Base-by-base conservation (phyloP, 2,888 invertebrate species). In the Drosophila fulvimacula region DNA sequence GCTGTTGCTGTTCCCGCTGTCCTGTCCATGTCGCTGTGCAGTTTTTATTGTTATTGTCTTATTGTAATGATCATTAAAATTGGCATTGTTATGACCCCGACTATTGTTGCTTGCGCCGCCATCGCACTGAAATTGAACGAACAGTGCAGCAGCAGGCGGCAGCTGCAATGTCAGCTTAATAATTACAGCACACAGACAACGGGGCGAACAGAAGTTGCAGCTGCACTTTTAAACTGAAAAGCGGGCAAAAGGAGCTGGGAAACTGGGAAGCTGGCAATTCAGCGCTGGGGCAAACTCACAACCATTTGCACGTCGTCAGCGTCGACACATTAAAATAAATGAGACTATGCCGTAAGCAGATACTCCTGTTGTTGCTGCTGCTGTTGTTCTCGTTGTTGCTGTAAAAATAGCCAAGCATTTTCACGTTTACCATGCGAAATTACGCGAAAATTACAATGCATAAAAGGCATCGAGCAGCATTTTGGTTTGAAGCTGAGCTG, bases 11-110 rank as follows among this genome's bases (percentile, higher is more conserved):
- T 21, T 46, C 53, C 27, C 17, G 24, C 24, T 72, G 56, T 39
- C 27, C 53, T 30, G 21, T 34, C 30, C 30, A 10, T 57, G 52
- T 59, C 64, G 68, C 61, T 76, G 72, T 79, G 67, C 73, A 68
- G 17, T 85, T 87, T 84, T 87, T 88, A 80, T 80, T 71, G 76
- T 77, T 85, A 81, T 88, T 82, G 67, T 75, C 83, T 67, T 74
- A 67, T 81, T 83, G 87, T 79, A 86, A 86, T 86, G 82, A 79
- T 79, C 83, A 82, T 83, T 84, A 84, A 83, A 86, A 88, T 88
- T 83, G 88, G 81, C 88, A 76, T 79, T 85, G 79, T 86, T 85
- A 87, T 83, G 74, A 68, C 61, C 70, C 53, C 17, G 19, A 39
- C 61, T 34, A 2, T 51, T 66, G 67, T 34, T 60, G 44, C 19